Evolutionary conservation across 1,140 invertebrate species (phyloP), one percentile per base, ranked within the genome.

Genomic region (Drosophila bipectinata): DNA sequence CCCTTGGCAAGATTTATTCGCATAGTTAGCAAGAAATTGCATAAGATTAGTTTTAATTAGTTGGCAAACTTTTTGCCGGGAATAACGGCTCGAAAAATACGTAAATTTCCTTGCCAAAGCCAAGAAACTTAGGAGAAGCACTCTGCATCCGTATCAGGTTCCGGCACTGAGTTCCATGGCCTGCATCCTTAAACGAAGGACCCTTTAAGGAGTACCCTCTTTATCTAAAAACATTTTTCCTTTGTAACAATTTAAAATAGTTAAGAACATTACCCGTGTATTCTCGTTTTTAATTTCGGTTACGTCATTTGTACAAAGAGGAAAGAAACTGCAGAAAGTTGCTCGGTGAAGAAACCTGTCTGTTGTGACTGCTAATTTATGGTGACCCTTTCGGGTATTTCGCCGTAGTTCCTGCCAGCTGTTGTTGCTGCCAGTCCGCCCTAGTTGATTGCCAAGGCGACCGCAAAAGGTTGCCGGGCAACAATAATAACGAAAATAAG

Each of bases 391-490:
- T 52, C 66, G 26, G 61, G 73, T 45, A 18, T 12, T 73, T 37
- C n/a, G 18, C 14, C 45, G n/a, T 52, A 45, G 57, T 15, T 53
- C 26, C 34, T 49, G 6, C 57, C 48, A 44, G 56, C 69, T 60
- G 61, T 48, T 41, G 44, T 48, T 53, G 14, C 41, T 48, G 24
- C 61, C 15, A 14, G 15, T 53, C 56, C 68, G 54, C 57, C 34
- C 73, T 77, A 30, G 66, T 56, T 85, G 84, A 84, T 84, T 84
- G 78, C 77, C 82, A 88, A 81, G 78, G 83, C 83, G 85, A 85
- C 82, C 69, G 49, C 63, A 12, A 61, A 56, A 30, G 56, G 79
- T 82, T 82, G 34, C 79, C 56, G n/a, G 79, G 71, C 52, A 74
- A 71, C 69, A 55, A 63, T 15, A 64, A 52, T 45, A 64, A 60